Evolutionary conservation across 2,113 vertebrate species (phyloP).

Genomic region (Burhinus oedicnemus): DNA sequence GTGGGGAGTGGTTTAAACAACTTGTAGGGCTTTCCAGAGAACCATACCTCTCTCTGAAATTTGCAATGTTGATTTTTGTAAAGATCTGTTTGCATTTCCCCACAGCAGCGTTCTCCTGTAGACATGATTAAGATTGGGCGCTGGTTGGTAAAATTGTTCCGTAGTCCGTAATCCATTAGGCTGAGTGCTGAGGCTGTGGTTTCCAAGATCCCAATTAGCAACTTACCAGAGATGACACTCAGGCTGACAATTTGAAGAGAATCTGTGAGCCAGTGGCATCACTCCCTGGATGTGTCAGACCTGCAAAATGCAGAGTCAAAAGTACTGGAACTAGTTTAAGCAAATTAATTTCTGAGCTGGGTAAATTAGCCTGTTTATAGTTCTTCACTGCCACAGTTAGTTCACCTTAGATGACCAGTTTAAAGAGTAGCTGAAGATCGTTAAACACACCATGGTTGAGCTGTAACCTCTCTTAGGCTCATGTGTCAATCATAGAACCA

Average conservation of each 20-base stretch:
- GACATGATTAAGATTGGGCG: fast-evolving
- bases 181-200: not conserved
- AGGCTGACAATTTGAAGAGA: not conserved
- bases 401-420: not conserved
- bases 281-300: not conserved
- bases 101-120: not conserved
- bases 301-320: not conserved
- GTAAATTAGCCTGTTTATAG: not conserved
- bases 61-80: not conserved
- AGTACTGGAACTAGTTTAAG: not conserved
- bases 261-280: not conserved
- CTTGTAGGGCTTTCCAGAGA: not conserved
- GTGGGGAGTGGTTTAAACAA: not conserved
- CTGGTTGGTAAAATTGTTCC: not conserved
- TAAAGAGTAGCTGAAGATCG: not conserved
- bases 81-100: not conserved
- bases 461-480: not conserved
- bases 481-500: not conserved
- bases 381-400: not conserved
- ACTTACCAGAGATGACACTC: not conserved
- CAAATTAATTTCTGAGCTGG: not conserved
- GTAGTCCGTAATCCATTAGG: not conserved
- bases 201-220: not conserved
- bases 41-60: not conserved
- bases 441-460: not conserved